These are phyloP conservation scores for Elysia crispata DNA, from an alignment of 2,888 invertebrate genomes.

Conservation along the genomic window DNA sequence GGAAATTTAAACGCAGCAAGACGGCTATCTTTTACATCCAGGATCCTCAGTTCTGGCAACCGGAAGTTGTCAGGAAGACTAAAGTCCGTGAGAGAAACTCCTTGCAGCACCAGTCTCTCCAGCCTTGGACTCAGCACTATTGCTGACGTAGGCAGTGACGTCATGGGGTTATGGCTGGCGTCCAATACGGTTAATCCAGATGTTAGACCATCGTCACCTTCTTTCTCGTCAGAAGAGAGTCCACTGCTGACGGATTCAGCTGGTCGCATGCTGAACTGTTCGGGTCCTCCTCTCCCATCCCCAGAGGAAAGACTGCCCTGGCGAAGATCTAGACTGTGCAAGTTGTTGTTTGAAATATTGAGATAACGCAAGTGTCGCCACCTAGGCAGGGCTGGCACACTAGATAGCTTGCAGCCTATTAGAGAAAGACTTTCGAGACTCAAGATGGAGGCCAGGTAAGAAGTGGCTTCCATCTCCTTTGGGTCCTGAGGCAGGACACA, in stretches of 20 bases:
- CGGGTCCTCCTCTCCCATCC: no score
- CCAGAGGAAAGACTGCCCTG: neutral
- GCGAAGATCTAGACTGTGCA: neutral
- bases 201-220: neutral
- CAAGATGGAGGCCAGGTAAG: neutral
- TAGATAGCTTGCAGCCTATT: neutral
- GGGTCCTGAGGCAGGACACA: no score
- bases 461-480: neutral
- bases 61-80: neutral
- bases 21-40: constrained; percentile 1
- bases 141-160: constrained; percentile 6
- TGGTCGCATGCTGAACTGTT: no score
- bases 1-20: constrained; percentile 3
- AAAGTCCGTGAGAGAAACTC: neutral
- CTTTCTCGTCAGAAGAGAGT: neutral
- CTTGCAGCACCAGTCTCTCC: neutral
- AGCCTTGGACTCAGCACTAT: neutral
- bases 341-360: constrained; percentile 31
- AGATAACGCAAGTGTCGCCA: neutral
- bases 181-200: constrained; percentile 30
- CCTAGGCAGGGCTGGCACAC: constrained; percentile 17
- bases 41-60: neutral
- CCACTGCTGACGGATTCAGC: neutral
- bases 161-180: constrained; percentile 39
- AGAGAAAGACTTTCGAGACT: constrained; percentile 17